Evolutionary conservation across 2,113 vertebrate genomes (phyloP).

Genomic region (Grus americana): DNA sequence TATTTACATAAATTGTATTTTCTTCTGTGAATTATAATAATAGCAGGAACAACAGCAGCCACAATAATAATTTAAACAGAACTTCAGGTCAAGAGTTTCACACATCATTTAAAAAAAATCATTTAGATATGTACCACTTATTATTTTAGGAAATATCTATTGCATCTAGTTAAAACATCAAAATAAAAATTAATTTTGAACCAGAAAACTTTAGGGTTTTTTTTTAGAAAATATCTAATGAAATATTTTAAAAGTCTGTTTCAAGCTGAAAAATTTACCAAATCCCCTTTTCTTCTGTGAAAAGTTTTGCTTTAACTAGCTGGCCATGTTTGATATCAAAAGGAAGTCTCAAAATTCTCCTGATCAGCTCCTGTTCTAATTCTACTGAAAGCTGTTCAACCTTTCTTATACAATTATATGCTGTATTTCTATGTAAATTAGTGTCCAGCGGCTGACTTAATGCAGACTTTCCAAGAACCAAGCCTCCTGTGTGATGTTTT

Average conservation of each 20-base stretch:
- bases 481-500: neutral
- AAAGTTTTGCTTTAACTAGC: neutral
- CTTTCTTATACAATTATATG: neutral
- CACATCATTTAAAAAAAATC: neutral
- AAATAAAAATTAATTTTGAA: neutral
- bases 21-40: neutral
- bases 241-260: neutral
- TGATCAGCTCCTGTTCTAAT: neutral
- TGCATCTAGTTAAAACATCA: neutral
- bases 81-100: neutral
- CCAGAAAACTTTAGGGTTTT: neutral
- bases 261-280: neutral
- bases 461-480: neutral
- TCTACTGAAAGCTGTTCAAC: neutral
- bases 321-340: neutral
- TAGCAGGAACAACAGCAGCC: neutral
- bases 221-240: neutral
- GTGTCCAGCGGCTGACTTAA: neutral
- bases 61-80: neutral
- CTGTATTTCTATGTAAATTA: neutral
- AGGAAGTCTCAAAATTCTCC: neutral
- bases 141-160: neutral
- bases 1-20: conserved; percentile 32
- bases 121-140: neutral
- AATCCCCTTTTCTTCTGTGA: neutral